Percentiles rank a stretch among this genome's conserved stretches.
These are phyloP conservation scores for Chironomus riparius DNA, from an alignment of 2,888 invertebrate genomes.

Conservation along the genomic window DNA sequence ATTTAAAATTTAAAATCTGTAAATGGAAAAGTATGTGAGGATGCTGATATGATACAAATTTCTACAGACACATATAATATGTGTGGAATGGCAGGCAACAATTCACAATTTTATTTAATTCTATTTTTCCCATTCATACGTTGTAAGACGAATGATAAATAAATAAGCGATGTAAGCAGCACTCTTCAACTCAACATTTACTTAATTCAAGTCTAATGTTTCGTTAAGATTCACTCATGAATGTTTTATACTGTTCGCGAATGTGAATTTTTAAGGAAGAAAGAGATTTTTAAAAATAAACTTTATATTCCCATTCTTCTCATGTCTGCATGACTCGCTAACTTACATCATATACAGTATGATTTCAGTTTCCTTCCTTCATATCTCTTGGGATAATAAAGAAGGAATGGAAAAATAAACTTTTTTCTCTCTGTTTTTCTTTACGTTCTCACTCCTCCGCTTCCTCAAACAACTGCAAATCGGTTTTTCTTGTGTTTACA, in stretches of 20 bases:
- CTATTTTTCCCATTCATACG: too few species aligned
- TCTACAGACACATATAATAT: not conserved
- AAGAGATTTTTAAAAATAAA: not conserved
- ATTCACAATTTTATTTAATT: not conserved
- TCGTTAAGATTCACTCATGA: constrained; percentile 18
- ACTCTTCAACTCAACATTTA: constrained; percentile 15
- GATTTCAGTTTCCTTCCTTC: not conserved
- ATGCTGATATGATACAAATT: too few species aligned
- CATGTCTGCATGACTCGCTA: not conserved
- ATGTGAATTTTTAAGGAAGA: not conserved
- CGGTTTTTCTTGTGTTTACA: not conserved
- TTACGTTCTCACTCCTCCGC: not conserved
- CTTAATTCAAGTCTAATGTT: constrained; percentile 21
- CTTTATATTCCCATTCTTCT: not conserved
- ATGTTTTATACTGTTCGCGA: not conserved
- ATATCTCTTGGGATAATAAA: not conserved
- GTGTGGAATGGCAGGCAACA: not conserved
- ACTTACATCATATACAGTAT: too few species aligned
- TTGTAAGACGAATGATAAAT: not conserved
- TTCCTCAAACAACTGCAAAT: not conserved
- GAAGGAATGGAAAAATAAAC: not conserved
- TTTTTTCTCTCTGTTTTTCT: not conserved
- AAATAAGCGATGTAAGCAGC: not conserved
- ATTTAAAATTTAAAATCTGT: not conserved
- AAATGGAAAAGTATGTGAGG: too few species aligned